Percentiles rank a stretch among this genome's conserved stretches.
phyloP scores from a whole-genome alignment of 2,888 invertebrate species.

The Torymus auratus region DNA sequence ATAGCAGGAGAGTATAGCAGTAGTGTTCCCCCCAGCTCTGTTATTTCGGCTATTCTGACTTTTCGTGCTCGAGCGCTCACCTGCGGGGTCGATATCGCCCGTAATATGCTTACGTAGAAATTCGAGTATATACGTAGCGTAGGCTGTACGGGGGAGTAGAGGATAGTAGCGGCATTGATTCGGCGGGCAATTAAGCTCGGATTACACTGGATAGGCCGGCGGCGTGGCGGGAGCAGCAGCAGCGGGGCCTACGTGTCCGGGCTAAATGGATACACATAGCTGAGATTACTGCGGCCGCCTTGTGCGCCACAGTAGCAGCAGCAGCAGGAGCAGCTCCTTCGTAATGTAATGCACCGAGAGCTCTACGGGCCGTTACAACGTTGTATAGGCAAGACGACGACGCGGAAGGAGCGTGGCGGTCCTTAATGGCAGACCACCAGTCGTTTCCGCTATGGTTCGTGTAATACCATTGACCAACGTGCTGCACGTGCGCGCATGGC shows the following conservation, averaged over 20 bases:
- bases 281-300: conserved; percentile 71
- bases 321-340: not conserved
- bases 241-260: conserved; percentile 64
- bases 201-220: conserved; percentile 69
- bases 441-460: conserved; percentile 56
- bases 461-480: conserved; percentile 31
- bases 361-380: conserved; percentile 42
- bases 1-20: not conserved
- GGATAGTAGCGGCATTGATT: conserved; percentile 68
- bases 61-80: conserved; percentile 6
- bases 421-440: conserved; percentile 56
- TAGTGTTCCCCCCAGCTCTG: not conserved
- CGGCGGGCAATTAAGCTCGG: conserved; percentile 72
- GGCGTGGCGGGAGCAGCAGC: no score
- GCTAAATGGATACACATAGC: conserved; percentile 75
- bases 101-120: conserved; percentile 49
- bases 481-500: not conserved
- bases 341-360: conserved; percentile 58
- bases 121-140: conserved; percentile 27
- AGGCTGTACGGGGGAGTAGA: not conserved
- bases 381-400: conserved; percentile 12
- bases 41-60: conserved; percentile 21
- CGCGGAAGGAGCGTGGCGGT: not conserved
- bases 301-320: no score
- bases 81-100: conserved; percentile 23